Base-by-base conservation (phyloP, 2,888 invertebrate species). In the Eudemis profundana region DNA sequence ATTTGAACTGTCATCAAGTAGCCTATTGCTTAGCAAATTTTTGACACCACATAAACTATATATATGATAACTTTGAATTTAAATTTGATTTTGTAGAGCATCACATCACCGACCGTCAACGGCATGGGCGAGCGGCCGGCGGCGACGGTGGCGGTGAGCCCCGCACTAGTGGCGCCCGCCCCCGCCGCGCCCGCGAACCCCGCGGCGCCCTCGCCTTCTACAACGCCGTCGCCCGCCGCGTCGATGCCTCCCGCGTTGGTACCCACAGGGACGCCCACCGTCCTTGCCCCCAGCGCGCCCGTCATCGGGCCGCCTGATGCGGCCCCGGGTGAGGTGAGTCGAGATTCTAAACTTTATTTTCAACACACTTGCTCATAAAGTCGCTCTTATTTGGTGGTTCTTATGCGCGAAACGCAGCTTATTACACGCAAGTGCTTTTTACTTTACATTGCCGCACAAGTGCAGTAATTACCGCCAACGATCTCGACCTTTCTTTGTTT, bases 21-120 rank as follows among this genome's bases (percentile, higher is more conserved):
- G n/a, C n/a, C n/a, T n/a, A n/a, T n/a, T n/a, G n/a, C n/a, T n/a
- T n/a, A n/a, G n/a, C n/a, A n/a, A n/a, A n/a, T n/a, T n/a, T n/a
- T n/a, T n/a, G n/a, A n/a, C n/a, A n/a, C n/a, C n/a, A n/a, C n/a
- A n/a, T n/a, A n/a, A n/a, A n/a, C n/a, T n/a, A n/a, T n/a, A n/a
- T n/a, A n/a, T 23, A 10, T 10, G 7, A 33, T 33, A 2, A 8
- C 33, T 8, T 33, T 10, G 8, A 8, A 33, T 10, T 4, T 23
- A 5, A 23, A 33, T n/a, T n/a, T n/a, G n/a, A n/a, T n/a, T n/a
- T n/a, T n/a, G 33, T 10, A 70, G 36, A 59, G 77, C 0, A 38
- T 70, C 0, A 72, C 85, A 0, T 70, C 83, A 1, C 82, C 87
- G 0, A 67, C 87, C 14, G 49, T 86, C 65, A 90, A 90, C 69